A percentile compares a stretch with the other conserved stretches of the same genome.
phyloP scores from a whole-genome alignment of 2,888 invertebrate genomes.

The Cybosia mesomella region DNA sequence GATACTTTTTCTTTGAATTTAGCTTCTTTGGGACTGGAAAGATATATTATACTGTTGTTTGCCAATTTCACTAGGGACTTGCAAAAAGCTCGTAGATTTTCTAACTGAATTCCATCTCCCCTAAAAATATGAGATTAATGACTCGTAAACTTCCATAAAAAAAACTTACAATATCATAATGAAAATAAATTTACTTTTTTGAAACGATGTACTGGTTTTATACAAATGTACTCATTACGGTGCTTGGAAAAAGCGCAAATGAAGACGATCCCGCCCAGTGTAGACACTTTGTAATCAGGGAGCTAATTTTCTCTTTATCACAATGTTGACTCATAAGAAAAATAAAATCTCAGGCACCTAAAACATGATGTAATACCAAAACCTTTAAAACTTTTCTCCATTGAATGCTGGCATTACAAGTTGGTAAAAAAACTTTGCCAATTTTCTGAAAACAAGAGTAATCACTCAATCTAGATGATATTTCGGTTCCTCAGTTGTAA shows the following conservation, averaged over 20 bases:
- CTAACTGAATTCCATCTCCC: neutral
- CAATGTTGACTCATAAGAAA: conserved; percentile 1
- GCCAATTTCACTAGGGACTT: too few relatives aligned
- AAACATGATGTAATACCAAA: conserved; percentile 4
- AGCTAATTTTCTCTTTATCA: conserved; percentile 2
- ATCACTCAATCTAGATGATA: conserved; percentile 2
- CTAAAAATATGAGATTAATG: neutral
- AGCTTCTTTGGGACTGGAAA: too few relatives aligned
- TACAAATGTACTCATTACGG: neutral
- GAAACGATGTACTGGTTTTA: neutral
- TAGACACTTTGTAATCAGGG: neutral
- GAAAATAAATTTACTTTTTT: neutral
- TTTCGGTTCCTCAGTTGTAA: neutral
- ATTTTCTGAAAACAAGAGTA: conserved; percentile 11
- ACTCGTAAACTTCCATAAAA: neutral
- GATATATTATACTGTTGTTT: too few relatives aligned
- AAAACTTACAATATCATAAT: neutral
- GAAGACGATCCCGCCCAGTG: neutral
- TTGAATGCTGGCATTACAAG: neutral
- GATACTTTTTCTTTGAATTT: too few relatives aligned
- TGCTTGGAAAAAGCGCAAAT: neutral
- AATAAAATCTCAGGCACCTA: neutral
- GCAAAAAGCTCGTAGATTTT: too few relatives aligned
- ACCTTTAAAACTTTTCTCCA: conserved; percentile 1
- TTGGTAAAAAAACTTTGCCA: neutral